These are phyloP conservation scores for Noctilio leporinus DNA, from an alignment of 2,113 vertebrate genomes.

Conservation along the genomic window DNA sequence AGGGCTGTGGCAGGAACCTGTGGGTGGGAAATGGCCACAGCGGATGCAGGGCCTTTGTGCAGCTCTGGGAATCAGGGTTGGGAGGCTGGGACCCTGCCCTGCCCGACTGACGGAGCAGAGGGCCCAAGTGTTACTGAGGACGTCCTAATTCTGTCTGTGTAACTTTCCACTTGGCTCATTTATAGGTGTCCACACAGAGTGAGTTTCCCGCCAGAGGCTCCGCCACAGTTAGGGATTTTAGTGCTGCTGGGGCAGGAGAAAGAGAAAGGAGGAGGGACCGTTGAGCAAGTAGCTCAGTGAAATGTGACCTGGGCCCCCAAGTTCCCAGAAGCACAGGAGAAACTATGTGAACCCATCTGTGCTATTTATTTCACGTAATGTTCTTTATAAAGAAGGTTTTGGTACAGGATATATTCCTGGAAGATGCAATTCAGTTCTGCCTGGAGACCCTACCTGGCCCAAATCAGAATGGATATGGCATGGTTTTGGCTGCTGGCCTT, in stretches of 20 bases:
- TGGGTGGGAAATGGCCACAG: too few species aligned
- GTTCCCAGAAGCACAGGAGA: not conserved
- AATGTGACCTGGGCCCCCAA: rapidly evolving
- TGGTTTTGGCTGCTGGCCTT: not conserved
- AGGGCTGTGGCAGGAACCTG: not conserved
- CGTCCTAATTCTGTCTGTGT: not conserved
- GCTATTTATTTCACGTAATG: too few species aligned
- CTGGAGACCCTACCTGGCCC: not conserved
- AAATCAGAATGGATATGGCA: not conserved
- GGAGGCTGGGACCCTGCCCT: not conserved
- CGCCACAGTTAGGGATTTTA: not conserved
- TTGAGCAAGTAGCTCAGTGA: too few species aligned
- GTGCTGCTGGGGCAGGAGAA: not conserved
- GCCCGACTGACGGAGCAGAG: not conserved
- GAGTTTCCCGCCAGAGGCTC: not conserved
- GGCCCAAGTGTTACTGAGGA: not conserved
- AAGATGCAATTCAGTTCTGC: not conserved
- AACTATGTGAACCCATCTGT: not conserved
- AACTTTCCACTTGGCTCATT: slow-evolving; percentile 9
- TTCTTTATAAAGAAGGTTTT: not conserved
- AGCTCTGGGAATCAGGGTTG: not conserved
- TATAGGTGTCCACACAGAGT: not conserved
- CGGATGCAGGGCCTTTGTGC: too few species aligned
- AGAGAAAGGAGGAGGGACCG: not conserved
- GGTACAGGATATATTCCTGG: not conserved